Evolutionary conservation across 2,113 vertebrate genomes (phyloP).

Genomic region (Sapajus apella): DNA sequence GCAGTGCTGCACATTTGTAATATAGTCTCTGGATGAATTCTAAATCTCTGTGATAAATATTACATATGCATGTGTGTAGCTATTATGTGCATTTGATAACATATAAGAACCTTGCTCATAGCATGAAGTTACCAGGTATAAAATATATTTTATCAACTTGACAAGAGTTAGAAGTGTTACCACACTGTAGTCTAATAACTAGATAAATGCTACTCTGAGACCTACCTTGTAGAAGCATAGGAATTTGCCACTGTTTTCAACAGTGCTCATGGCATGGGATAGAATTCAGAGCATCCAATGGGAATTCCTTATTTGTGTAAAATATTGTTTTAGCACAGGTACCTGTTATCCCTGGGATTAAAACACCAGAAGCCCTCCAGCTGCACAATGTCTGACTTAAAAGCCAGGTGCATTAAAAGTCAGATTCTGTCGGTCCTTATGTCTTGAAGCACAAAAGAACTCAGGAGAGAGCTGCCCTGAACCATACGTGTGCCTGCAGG

Average conservation of each 20-base stretch:
- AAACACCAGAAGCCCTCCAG: not conserved
- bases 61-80: fast-evolving
- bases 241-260: not conserved
- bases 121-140: too few species aligned
- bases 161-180: not conserved
- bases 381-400: not conserved
- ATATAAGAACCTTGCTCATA: not conserved
- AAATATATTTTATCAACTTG: not conserved
- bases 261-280: not conserved
- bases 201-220: not conserved
- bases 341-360: not conserved
- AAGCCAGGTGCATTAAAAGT: not conserved
- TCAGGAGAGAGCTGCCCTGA: not conserved
- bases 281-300: not conserved
- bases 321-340: not conserved
- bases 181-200: not conserved
- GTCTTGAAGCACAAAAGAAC: not conserved
- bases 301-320: not conserved
- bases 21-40: not conserved
- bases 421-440: not conserved
- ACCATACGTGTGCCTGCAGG: not conserved
- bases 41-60: not conserved
- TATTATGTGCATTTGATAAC: too few species aligned
- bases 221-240: not conserved
- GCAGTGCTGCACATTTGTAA: not conserved